These are phyloP conservation scores for Ploceus nigricollis DNA, from an alignment of 2,113 vertebrate species.

Conservation along the genomic window DNA sequence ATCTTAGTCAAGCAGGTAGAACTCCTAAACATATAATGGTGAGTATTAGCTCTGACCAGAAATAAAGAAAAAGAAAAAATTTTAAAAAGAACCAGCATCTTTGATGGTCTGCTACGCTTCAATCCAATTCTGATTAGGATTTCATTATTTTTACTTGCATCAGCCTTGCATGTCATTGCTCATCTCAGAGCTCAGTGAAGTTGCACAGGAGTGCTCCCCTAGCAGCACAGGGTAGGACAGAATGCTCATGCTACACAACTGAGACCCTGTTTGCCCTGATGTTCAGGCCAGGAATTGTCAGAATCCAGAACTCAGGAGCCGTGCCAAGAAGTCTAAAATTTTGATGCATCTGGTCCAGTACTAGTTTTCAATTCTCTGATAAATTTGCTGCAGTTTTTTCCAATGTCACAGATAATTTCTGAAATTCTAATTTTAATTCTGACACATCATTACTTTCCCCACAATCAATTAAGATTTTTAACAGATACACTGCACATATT, in stretches of 20 bases:
- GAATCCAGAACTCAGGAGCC: neutral
- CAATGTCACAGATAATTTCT: neutral
- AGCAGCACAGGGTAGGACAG: neutral
- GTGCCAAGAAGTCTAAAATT: neutral
- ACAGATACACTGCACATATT: neutral
- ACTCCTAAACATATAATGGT: neutral
- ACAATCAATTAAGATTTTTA: neutral
- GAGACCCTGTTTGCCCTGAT: accelerated
- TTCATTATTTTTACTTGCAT: neutral
- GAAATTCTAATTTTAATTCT: neutral
- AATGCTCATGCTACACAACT: neutral
- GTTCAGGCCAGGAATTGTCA: neutral
- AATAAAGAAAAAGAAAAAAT: too few relatives aligned
- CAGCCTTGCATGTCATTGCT: neutral
- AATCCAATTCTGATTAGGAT: neutral
- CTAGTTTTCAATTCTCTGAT: neutral
- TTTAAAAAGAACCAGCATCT: neutral
- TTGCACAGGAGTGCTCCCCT: neutral
- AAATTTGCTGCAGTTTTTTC: neutral
- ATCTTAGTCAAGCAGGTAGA: neutral
- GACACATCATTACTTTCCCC: neutral
- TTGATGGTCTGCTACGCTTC: neutral
- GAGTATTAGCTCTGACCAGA: neutral
- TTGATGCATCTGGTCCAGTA: neutral
- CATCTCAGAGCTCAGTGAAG: neutral